Evolutionary conservation across 2,888 invertebrate genomes (phyloP), one percentile per base, ranked within the genome.

Genomic region (Phyto melanocephala): DNA sequence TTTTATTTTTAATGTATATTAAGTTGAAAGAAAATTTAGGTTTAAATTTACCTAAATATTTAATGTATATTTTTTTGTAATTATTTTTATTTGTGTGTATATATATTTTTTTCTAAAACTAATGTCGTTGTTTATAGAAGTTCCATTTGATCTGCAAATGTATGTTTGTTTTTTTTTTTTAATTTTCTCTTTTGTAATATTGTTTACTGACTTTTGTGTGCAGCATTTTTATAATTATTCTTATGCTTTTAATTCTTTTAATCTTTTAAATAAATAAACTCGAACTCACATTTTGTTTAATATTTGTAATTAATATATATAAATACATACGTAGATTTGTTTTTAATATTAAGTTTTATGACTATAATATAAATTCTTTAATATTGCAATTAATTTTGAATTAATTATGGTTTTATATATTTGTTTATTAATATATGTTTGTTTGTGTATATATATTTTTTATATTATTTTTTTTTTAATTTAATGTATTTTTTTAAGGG

Each of bases 61-160:
- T 52, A 22, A 70, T 56, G 45, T 52, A 37, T 62, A 33, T 71
- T 37, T 71, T 24, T 62, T 40, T 62, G 11, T 62, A 33, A 70
- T 42, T 33, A 60, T 80, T 72, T 13, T 28, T 28, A n/a, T n/a
- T n/a, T n/a, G n/a, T n/a, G n/a, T n/a, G n/a, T n/a, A n/a, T 28
- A 28, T 5, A 5, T 5, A n/a, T 11, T 40, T 68, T 67, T 60
- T 78, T 58, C 72, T 81, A 72, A 72, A 76, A 68, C 84, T 88
- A 88, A 86, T 87, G 85, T 88, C 89, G 89, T 89, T 89, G 88
- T 89, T 87, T 86, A 85, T 86, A 87, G 85, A 87, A 86, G 83
- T 85, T 86, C 78, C 83, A 80, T 83, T 68, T 83, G 80, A 81
- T 83, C 75, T 81, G 80, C 68, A 79, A 47, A 58, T 78, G 42